Percentiles rank a stretch among this genome's conserved stretches.
These are phyloP conservation scores for Lasioglossum calceatum DNA, from an alignment of 2,888 invertebrate genomes.

Conservation along the genomic window DNA sequence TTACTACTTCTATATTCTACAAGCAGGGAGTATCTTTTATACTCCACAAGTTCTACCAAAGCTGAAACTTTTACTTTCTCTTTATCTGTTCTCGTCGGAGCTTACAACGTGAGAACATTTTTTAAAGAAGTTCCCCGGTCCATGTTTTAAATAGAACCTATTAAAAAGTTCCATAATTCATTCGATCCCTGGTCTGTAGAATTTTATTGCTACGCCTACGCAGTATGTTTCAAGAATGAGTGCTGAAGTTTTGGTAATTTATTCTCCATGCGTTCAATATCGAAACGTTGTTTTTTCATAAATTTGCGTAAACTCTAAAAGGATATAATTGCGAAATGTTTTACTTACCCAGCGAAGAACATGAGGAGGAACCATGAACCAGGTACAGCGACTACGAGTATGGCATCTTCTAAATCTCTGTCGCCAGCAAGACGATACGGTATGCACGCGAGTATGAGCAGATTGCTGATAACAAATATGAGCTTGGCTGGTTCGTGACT, in stretches of 20 bases:
- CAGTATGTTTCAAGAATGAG: not conserved
- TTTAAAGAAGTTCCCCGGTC: not conserved
- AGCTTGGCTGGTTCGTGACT: slow-evolving; percentile 97
- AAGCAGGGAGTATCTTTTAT: not conserved
- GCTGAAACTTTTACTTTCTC: not conserved
- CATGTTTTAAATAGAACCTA: not conserved
- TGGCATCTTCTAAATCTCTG: slow-evolving; percentile 94
- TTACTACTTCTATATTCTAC: not conserved
- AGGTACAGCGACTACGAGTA: slow-evolving; percentile 96
- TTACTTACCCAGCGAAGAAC: slow-evolving; percentile 97
- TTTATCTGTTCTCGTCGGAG: not conserved
- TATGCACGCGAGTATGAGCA: slow-evolving; percentile 95
- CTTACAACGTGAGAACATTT: not conserved
- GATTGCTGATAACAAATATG: slow-evolving; percentile 96
- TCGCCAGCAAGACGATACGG: slow-evolving; percentile 92
- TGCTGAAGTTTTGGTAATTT: not conserved
- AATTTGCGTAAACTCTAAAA: not conserved
- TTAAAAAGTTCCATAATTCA: not conserved
- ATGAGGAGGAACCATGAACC: slow-evolving; percentile 99
- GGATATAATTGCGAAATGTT: not conserved
- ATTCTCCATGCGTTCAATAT: not conserved
- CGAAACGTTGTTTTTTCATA: not conserved
- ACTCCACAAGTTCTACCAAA: not conserved
- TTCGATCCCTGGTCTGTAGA: not conserved
- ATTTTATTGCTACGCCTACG: not conserved